Evolutionary conservation across 2,888 invertebrate species (phyloP), one percentile per base, ranked within the genome.

Genomic region (Formica aserva): DNA sequence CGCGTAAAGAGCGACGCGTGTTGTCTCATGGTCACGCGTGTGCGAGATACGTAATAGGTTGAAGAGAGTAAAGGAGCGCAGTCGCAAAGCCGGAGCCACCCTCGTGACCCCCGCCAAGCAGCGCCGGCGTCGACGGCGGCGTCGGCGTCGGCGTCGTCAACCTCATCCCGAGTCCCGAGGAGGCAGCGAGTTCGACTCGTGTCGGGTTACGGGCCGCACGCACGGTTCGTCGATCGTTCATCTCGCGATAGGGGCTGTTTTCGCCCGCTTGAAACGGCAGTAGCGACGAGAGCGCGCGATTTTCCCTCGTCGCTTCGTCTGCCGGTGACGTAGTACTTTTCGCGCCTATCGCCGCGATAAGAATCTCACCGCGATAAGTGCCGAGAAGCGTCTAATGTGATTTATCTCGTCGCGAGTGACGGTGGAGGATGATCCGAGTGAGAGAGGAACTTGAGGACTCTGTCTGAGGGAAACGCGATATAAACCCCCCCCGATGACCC

Each of bases 41-140:
- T 72, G 84, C 85, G 89, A 88, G 88, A 83, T 87, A 85, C 90
- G 89, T 91, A 92, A 92, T 90, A 89, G 92, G 91, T 92, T 92
- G 92, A 91, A 92, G 91, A 89, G 91, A 89, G 86, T 69, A 81
- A 87, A 90, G 89, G 89, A 84, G 93, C 93, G 93, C 93, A 93
- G 93, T 88, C 93, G 93, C 93, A 87, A 88, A 90, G 91, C 87
- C 84, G 89, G 91, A 88, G 85, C 90, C 90, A 90, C 89, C 91
- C 90, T 90, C 89, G 78, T 69, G 85, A 89, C 88, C 89, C 89
- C 88, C 88, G 85, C 89, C 88, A 82, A 78, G 83, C 82, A 86
- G 83, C 82, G 85, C 82, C 67, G 88, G 69, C 82, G 80, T 77
- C 77, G 84, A 38, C 82, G 87, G 29, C 84, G 85, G 81, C 84